phyloP scores from a whole-genome alignment of 2,113 vertebrate species.

The Paratilapia polleni region DNA sequence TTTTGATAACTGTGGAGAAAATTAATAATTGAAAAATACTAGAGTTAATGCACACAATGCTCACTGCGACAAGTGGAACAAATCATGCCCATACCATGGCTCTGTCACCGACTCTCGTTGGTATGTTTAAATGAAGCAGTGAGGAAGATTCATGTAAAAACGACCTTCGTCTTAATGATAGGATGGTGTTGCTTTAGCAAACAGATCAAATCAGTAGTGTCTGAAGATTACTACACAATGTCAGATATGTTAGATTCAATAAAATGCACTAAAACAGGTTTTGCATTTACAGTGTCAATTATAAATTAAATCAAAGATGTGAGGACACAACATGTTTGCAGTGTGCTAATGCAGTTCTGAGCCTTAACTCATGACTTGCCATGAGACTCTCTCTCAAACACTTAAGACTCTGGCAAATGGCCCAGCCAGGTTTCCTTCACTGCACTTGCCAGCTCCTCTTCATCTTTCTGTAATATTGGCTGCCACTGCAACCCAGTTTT shows the following conservation, averaged over 20 bases:
- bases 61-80: background rate
- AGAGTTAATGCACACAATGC: too few relatives aligned
- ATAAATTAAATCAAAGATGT: background rate
- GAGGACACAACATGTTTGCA: background rate
- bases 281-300: background rate
- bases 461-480: constrained; percentile 9
- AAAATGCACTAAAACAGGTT: background rate
- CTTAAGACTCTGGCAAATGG: constrained; percentile 5
- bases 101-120: background rate
- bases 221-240: background rate
- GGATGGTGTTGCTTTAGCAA: background rate
- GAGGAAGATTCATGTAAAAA: background rate
- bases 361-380: background rate
- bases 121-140: background rate
- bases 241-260: background rate
- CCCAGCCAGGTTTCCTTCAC: background rate
- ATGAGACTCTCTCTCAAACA: background rate
- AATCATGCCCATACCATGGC: background rate
- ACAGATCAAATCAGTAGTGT: background rate
- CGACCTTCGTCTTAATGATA: background rate
- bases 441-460: background rate
- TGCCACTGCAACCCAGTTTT: background rate
- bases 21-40: background rate
- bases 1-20: background rate
- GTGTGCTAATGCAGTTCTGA: background rate